Evolutionary conservation across 1,140 invertebrate genomes (phyloP), one percentile per base, ranked within the genome.

Genomic region (Sycophaga agraensis): DNA sequence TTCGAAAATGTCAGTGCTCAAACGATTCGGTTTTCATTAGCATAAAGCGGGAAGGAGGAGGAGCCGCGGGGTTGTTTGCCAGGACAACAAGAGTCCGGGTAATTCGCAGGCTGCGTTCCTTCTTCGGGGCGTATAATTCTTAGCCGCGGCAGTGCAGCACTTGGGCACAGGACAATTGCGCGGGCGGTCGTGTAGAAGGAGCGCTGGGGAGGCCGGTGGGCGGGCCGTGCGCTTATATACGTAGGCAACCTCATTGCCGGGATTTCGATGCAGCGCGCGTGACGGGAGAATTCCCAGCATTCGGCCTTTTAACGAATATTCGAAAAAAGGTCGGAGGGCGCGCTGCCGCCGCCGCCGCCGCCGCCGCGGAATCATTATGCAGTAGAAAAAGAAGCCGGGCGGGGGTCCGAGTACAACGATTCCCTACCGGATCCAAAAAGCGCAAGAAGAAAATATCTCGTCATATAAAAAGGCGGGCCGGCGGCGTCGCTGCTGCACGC

Each of bases 261-360:
- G 62, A 64, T 59, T 64, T 64, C 55, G 42, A 64, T 64, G 62
- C 62, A 64, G 40, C 40, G 21, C 62, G 55, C 55, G 55, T 59
- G 34, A 59, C 55, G 49, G 7, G 21, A 35, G 40, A 56, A 63
- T 63, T 51, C 54, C 53, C 45, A 39, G 48, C 48, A 56, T 56
- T 63, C 46, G 28, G 48, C 61, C 28, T 64, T 64, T 64, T 49
- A 59, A 64, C 55, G 56, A 64, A 64, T 59, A 64, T 59, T 59
- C 40, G 16, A 58, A 61, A 55, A 55, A 61, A 53, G n/a, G 35
- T 26, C n/a, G n/a, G n/a, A n/a, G n/a, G n/a, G n/a, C n/a, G 5
- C 3, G 35, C 3, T 37, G 22, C 40, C 19, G 39, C 42, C 28
- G 4, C 5, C 28, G 5, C 28, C 11, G 28, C 28, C n/a, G n/a